Evolutionary conservation across 2,888 invertebrate genomes (phyloP), one percentile per base, ranked within the genome.

Genomic region (Neoscelio sp.): DNA sequence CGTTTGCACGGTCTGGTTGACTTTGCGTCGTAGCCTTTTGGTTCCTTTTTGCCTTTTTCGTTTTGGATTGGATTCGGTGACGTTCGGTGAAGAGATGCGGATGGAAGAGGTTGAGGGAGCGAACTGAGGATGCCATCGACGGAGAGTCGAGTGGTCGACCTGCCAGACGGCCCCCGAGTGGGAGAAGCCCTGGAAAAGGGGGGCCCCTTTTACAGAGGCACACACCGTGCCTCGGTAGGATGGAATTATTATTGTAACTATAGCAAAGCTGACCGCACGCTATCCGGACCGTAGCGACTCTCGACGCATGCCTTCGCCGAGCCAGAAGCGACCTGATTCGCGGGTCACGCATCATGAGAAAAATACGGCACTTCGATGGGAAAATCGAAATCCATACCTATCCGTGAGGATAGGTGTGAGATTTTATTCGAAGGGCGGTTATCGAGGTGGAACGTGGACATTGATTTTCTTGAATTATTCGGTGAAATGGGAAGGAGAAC

Each of bases 111-210:
- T 74, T 64, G 80, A 80, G 68, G 67, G 65, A 78, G 70, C 68
- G 65, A 79, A 83, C 82, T 82, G 83, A 83, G 83, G 81, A 82
- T 78, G 81, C 77, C 64, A 80, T 74, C 77, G 64, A 54, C 71
- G 65, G 76, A 70, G 76, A 73, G 54, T 30, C 70, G 73, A 67
- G 75, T 44, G 60, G 73, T 70, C 67, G 81, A 79, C 78, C 79
- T 78, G 77, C 60, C 67, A 67, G 68, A 64, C 67, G 44, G 64
- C 74, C 65, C 40, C 60, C 71, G 71, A 71, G 79, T 75, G 75
- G 79, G 79, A 71, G 75, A 75, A 78, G 18, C 50, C 65, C 70
- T 64, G 62, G 78, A 68, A 79, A 75, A 60, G 58, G 71, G 75
- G 79, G 75, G 70, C 64, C 71, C 67, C 79, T 79, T 79, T 71